These are phyloP conservation scores for Hirtodrosophila confusa DNA, from an alignment of 2,888 invertebrate genomes.

Conservation along the genomic window DNA sequence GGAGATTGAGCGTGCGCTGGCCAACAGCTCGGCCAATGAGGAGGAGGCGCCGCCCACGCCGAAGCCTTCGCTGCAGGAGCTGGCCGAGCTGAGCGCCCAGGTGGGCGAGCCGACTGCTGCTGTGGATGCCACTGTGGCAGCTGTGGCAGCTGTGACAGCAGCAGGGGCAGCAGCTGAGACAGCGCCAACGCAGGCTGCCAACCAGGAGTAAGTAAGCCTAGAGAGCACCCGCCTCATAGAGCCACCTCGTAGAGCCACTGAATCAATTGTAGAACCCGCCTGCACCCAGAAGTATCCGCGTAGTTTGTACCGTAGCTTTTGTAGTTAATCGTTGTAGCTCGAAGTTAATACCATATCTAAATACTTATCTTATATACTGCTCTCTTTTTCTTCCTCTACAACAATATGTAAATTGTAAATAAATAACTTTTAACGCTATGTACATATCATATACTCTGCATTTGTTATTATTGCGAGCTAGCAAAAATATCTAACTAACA, in stretches of 20 bases:
- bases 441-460: constrained; percentile 65
- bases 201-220: constrained; percentile 69
- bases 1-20: constrained; percentile 82
- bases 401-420: constrained; percentile 71
- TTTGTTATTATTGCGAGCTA: constrained; percentile 60
- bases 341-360: constrained; percentile 24
- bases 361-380: constrained; percentile 43
- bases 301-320: constrained; percentile 52
- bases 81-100: constrained; percentile 63
- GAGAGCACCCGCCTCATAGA: constrained; percentile 55
- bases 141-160: constrained; percentile 16
- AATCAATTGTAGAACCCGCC: constrained; percentile 45
- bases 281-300: constrained; percentile 53
- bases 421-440: constrained; percentile 63
- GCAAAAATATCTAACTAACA: constrained; percentile 52
- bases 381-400: constrained; percentile 46
- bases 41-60: constrained; percentile 81
- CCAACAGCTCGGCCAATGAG: constrained; percentile 62
- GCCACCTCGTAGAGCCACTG: constrained; percentile 56
- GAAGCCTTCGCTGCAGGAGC: constrained; percentile 80
- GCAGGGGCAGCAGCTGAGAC: constrained; percentile 12
- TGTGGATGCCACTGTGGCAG: constrained; percentile 15
- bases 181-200: constrained; percentile 21
- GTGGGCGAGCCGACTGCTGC: neutral
- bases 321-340: constrained; percentile 48